Conservation (phyloP, 1,140 invertebrate genomes). For the Harpegnathos saltator region DNA sequence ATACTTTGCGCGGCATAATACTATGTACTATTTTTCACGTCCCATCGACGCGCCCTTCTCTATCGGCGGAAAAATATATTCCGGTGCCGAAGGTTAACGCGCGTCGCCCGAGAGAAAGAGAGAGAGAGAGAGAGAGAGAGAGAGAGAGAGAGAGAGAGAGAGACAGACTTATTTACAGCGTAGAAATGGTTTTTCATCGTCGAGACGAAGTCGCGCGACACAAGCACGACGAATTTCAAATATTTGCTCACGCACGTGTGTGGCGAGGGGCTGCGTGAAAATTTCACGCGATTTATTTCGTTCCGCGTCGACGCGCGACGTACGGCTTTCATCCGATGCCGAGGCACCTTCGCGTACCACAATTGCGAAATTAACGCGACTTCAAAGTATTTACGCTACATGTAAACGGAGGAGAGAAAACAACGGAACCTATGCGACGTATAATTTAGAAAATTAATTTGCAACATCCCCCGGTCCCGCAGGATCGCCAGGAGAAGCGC, state of each 20-base stretch:
- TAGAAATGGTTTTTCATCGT: constrained; percentile 24
- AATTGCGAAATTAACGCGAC: constrained; percentile 13
- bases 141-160: too few relatives aligned
- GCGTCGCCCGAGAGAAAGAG: constrained; percentile 19
- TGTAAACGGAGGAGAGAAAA: neutral
- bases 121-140: too few relatives aligned
- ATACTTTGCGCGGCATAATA: too few relatives aligned
- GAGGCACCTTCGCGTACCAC: constrained; percentile 1
- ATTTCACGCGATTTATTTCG: constrained; percentile 53
- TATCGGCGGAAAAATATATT: constrained; percentile 32
- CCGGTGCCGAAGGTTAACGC: constrained; percentile 18
- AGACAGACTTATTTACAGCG: constrained; percentile 40
- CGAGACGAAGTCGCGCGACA: constrained; percentile 39
- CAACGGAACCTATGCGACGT: neutral
- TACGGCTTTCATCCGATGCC: constrained; percentile 22
- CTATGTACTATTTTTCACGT: neutral
- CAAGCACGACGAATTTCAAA: constrained; percentile 52
- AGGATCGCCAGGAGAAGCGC: too few relatives aligned
- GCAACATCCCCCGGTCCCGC: neutral
- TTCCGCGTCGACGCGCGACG: constrained; percentile 13
- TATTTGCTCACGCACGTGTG: constrained; percentile 47
- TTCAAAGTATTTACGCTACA: constrained; percentile 1
- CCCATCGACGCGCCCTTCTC: neutral
- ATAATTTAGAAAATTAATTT: constrained; percentile 7
- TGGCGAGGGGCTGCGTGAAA: constrained; percentile 28